These are phyloP conservation scores for Actinernus sp. DNA, from an alignment of 92 coral and sea anemone species.

Conservation along the genomic window DNA sequence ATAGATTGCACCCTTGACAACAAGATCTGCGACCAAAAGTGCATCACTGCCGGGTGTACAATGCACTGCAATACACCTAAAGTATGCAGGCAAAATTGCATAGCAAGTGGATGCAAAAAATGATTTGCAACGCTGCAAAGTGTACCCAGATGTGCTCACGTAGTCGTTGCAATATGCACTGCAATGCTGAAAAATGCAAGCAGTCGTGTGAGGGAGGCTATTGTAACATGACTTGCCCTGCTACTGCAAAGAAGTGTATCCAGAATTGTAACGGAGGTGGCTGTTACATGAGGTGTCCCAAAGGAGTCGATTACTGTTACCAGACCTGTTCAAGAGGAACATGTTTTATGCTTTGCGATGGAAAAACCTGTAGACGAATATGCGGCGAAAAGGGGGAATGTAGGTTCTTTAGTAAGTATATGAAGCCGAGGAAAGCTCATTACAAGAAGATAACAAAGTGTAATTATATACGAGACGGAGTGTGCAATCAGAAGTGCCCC, in stretches of 20 bases:
- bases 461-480: background rate
- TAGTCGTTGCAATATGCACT: constrained; percentile 79
- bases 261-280: constrained; percentile 71
- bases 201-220: constrained; percentile 76
- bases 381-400: constrained; percentile 56
- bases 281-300: constrained; percentile 67
- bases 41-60: constrained; percentile 72
- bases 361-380: constrained; percentile 30
- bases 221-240: constrained; percentile 77
- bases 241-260: constrained; percentile 52
- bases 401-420: background rate
- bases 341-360: constrained; percentile 60
- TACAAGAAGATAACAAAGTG: constrained; percentile 13
- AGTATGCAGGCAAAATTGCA: constrained; percentile 67
- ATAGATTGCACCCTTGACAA: constrained; percentile 33
- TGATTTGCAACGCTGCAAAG: constrained; percentile 62
- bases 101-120: constrained; percentile 66
- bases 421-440: background rate
- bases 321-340: constrained; percentile 53
- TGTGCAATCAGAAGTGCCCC: constrained; percentile 37
- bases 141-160: constrained; percentile 71
- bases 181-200: constrained; percentile 71
- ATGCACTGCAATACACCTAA: constrained; percentile 57
- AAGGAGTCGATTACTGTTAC: constrained; percentile 46
- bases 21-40: constrained; percentile 55